Conservation (phyloP, 53 echinoderm and acorn worm species). For the Arbacia lixula region DNA sequence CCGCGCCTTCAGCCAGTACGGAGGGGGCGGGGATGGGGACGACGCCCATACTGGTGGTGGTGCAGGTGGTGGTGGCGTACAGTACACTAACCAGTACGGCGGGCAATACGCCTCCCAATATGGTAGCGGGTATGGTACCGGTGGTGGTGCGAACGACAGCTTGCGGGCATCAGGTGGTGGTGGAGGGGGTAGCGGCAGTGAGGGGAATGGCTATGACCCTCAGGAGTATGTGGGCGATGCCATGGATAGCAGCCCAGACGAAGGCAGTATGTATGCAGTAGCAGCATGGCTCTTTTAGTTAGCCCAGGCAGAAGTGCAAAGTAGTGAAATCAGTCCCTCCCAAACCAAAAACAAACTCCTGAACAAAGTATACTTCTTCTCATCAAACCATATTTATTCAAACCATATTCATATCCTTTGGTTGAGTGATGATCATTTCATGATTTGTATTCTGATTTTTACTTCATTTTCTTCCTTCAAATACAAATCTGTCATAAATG, state of each 20-base stretch:
- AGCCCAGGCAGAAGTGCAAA: no score
- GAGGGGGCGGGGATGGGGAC: slow-evolving; percentile 15
- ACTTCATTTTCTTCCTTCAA: no score
- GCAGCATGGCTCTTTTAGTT: no score
- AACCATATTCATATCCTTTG: no score
- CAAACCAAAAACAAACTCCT: no score
- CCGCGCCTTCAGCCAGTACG: slow-evolving; percentile 79
- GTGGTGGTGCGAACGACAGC: slow-evolving; percentile 34
- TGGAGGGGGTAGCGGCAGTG: slow-evolving; percentile 67
- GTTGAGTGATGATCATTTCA: no score
- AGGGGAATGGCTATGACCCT: slow-evolving; percentile 60
- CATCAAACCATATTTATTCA: no score
- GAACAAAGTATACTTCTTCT: no score
- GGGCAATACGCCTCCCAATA: background rate
- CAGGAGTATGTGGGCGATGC: slow-evolving; percentile 69
- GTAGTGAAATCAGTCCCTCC: no score
- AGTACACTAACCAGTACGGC: slow-evolving; percentile 40
- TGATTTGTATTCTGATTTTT: no score
- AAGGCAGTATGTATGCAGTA: slow-evolving; percentile 94
- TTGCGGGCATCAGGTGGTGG: slow-evolving; percentile 14
- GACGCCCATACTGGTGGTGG: slow-evolving; percentile 29
- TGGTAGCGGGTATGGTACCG: slow-evolving; percentile 54
- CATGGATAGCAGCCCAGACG: slow-evolving; percentile 82
- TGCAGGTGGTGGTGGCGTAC: slow-evolving; percentile 26
- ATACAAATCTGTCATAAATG: no score